Evolutionary conservation across 2,888 invertebrate genomes (phyloP).

Genomic region (Campaea margaritaria): DNA sequence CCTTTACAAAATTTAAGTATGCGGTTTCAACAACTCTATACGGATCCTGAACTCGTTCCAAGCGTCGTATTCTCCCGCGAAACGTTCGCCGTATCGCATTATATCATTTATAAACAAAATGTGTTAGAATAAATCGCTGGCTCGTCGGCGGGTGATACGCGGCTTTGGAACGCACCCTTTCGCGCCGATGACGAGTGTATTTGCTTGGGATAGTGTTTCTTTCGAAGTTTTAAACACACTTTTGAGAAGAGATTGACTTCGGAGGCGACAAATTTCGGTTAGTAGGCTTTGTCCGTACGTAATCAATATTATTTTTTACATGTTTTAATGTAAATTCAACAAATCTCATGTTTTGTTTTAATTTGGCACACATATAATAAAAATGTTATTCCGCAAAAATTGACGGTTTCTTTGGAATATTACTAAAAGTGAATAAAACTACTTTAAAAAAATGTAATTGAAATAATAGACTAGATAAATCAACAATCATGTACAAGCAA

Average conservation of each 20-base stretch:
- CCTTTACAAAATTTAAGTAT: not conserved
- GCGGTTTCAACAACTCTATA: slow-evolving; percentile 59
- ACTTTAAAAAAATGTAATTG: no score
- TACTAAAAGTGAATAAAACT: no score
- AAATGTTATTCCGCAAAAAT: no score
- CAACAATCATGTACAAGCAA: slow-evolving; percentile 14
- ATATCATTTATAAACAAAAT: slow-evolving; percentile 86
- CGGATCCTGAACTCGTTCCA: slow-evolving; percentile 63
- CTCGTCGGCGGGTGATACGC: slow-evolving; percentile 77
- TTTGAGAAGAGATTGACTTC: not conserved
- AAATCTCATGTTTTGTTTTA: no score
- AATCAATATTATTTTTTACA: no score
- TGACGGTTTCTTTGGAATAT: no score
- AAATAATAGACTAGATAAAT: slow-evolving; percentile 10
- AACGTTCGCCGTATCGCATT: slow-evolving; percentile 80
- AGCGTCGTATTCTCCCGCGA: slow-evolving; percentile 70
- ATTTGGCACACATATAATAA: no score
- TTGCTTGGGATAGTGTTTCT: slow-evolving; percentile 1
- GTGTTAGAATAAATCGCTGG: slow-evolving; percentile 84
- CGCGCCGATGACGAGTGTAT: slow-evolving; percentile 11
- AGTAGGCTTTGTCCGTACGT: no score
- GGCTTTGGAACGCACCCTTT: slow-evolving; percentile 52
- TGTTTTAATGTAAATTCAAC: no score
- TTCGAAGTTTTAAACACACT: not conserved
- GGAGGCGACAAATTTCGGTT: no score